Evolutionary conservation across 1,140 invertebrate species (phyloP).

Genomic region (Polyergus mexicanus): DNA sequence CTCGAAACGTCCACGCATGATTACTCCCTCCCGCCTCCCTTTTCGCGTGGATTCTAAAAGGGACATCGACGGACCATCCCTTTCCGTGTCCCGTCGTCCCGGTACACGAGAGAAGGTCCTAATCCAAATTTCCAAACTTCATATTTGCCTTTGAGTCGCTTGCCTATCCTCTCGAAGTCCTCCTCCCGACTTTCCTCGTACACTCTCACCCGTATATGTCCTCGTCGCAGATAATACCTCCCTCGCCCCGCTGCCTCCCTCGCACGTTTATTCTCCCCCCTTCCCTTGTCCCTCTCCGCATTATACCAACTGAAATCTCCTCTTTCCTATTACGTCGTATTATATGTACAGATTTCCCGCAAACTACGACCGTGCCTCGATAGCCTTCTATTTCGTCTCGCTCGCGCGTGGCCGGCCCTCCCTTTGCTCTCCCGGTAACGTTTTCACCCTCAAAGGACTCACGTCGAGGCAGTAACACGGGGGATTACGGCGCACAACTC

Average conservation of each 20-base stretch:
- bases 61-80: slow-evolving; percentile 39
- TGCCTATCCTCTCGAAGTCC: slow-evolving; percentile 6
- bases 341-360: slow-evolving; percentile 70
- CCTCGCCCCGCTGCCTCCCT: neutral
- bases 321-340: slow-evolving; percentile 67
- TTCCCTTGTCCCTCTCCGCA: neutral
- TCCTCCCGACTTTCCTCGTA: neutral
- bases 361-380: slow-evolving; percentile 65
- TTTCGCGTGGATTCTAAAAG: slow-evolving; percentile 36
- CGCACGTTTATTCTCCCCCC: neutral
- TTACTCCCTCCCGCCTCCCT: neutral
- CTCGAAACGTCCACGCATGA: slow-evolving; percentile 38
- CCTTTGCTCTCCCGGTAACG: slow-evolving; percentile 61
- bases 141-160: slow-evolving; percentile 75
- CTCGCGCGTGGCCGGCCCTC: slow-evolving; percentile 63
- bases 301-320: slow-evolving; percentile 41
- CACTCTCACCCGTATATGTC: slow-evolving; percentile 12
- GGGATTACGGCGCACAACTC: slow-evolving; percentile 83
- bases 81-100: neutral
- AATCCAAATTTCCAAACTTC: slow-evolving; percentile 80
- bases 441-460: slow-evolving; percentile 83
- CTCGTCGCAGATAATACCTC: slow-evolving; percentile 60
- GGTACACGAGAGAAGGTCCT: slow-evolving; percentile 44
- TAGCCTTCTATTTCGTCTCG: slow-evolving; percentile 54
- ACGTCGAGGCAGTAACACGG: slow-evolving; percentile 71